phyloP scores from a whole-genome alignment of 2,888 invertebrate genomes.

The Unio pictorum region DNA sequence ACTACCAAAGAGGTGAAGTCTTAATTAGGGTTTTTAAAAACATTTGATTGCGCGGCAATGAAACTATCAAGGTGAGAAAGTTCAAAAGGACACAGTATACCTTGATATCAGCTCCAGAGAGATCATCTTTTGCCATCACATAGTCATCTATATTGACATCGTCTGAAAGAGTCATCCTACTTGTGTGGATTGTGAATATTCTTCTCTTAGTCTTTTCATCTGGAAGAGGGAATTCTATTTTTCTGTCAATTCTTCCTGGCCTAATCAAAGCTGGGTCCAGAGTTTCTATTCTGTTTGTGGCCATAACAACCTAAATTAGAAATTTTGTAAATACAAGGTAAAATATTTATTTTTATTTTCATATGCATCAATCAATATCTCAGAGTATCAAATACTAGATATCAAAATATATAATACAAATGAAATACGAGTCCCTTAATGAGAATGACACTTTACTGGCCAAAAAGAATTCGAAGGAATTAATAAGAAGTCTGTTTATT shows the following conservation, averaged over 20 bases:
- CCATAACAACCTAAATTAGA: slow-evolving; percentile 69
- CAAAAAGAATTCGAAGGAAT: too few relatives aligned
- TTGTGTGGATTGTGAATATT: slow-evolving; percentile 98
- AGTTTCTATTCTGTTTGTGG: slow-evolving; percentile 89
- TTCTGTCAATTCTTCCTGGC: slow-evolving; percentile 98
- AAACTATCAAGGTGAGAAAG: neutral
- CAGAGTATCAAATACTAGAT: too few relatives aligned
- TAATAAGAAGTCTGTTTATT: too few relatives aligned
- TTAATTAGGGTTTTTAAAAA: too few relatives aligned
- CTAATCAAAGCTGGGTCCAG: slow-evolving; percentile 98
- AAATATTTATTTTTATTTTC: neutral
- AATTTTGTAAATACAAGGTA: slow-evolving; percentile 5
- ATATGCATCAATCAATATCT: too few relatives aligned
- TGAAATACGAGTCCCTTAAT: too few relatives aligned
- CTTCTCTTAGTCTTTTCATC: slow-evolving; percentile 96
- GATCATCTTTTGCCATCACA: slow-evolving; percentile 99
- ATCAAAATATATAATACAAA: too few relatives aligned
- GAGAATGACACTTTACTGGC: too few relatives aligned
- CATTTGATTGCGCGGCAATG: neutral
- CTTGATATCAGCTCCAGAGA: slow-evolving; percentile 85
- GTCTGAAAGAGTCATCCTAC: slow-evolving; percentile 97
- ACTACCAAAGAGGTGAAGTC: too few relatives aligned
- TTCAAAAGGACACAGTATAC: slow-evolving; percentile 41
- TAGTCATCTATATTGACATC: slow-evolving; percentile 98
- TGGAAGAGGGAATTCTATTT: slow-evolving; percentile 99